phyloP scores from a whole-genome alignment of 2,888 invertebrate species.

The Oligia strigilis region DNA sequence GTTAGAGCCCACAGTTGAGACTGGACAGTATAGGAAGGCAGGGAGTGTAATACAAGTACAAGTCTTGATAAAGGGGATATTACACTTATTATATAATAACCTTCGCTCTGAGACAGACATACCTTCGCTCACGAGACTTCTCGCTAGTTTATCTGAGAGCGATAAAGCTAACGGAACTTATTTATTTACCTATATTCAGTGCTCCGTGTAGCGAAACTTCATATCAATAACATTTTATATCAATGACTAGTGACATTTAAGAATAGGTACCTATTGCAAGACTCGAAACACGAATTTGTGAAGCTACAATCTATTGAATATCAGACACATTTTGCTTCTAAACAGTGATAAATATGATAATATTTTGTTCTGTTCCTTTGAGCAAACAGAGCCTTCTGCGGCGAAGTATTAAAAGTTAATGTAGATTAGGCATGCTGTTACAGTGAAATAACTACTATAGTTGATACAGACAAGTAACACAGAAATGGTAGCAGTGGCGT shows the following conservation, averaged over 20 bases:
- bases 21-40: conserved; percentile 75
- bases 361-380: conserved; percentile 35
- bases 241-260: conserved; percentile 59
- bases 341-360: conserved; percentile 49
- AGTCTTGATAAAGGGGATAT: conserved; percentile 65
- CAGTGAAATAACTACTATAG: conserved; percentile 48
- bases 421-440: conserved; percentile 54
- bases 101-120: conserved; percentile 43
- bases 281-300: conserved; percentile 55
- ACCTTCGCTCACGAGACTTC: conserved; percentile 58
- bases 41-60: conserved; percentile 66
- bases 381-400: conserved; percentile 54
- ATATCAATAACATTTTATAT: conserved; percentile 51
- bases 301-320: conserved; percentile 60
- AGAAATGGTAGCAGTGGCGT: conserved; percentile 49
- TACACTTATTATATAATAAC: conserved; percentile 57
- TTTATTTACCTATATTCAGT: conserved; percentile 48
- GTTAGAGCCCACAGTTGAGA: conserved; percentile 80
- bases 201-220: conserved; percentile 53
- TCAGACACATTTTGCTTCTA: conserved; percentile 58
- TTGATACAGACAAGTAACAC: conserved; percentile 57
- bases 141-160: conserved; percentile 65
- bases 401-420: conserved; percentile 43
- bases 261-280: conserved; percentile 55
- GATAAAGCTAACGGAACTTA: conserved; percentile 49